Conservation (phyloP, 1,140 invertebrate species). For the Cecropterus lyciades region DNA sequence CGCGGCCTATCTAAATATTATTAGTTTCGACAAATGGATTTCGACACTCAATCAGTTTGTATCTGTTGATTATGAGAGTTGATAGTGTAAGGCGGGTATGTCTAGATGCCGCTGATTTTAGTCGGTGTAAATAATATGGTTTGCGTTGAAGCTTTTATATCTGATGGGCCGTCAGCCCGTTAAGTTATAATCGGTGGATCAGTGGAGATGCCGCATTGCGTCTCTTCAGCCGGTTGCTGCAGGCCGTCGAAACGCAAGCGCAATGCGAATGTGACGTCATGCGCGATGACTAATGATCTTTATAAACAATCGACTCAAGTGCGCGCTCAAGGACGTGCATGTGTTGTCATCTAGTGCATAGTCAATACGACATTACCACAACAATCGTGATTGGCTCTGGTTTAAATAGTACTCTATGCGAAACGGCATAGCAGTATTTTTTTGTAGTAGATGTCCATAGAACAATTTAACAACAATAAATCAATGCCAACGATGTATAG, state of each 20-base stretch:
- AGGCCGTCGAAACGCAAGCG: background rate
- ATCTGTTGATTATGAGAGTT: too few species aligned
- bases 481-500: too few species aligned
- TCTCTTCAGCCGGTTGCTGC: background rate
- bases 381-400: background rate
- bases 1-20: too few species aligned
- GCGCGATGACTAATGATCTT: background rate
- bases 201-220: background rate
- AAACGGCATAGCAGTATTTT: background rate
- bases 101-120: background rate
- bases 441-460: background rate
- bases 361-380: background rate
- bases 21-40: too few species aligned
- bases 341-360: background rate
- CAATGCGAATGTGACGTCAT: background rate
- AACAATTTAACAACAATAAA: too few species aligned
- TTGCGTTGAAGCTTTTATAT: background rate
- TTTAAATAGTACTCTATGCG: background rate
- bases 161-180: conserved; percentile 1
- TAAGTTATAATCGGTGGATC: conserved; percentile 2
- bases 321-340: background rate
- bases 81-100: background rate
- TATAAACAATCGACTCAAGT: background rate
- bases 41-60: too few species aligned
- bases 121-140: background rate